Percentiles rank a stretch among this genome's conserved stretches.
Evolutionary conservation across 2,797 vertebrate species (phyloP).

Genomic region (Labroides dimidiatus): DNA sequence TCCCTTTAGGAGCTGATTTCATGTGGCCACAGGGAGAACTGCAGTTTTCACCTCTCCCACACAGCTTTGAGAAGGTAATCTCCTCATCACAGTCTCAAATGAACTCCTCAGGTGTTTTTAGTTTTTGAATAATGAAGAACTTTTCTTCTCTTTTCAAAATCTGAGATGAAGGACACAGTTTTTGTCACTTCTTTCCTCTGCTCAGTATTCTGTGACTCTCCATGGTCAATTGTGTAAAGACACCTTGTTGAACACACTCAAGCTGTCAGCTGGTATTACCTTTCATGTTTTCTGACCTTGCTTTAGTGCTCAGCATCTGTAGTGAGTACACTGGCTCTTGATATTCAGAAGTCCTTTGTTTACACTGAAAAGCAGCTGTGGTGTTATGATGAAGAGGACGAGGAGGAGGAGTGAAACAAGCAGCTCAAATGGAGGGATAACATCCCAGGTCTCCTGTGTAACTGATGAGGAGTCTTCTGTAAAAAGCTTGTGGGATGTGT

Average conservation of each 20-base stretch:
- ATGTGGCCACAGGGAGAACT: too few species aligned
- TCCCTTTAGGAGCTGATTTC: too few species aligned
- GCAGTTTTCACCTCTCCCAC: too few species aligned
- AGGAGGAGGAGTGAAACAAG: slow-evolving; percentile 44
- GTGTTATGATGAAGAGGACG: slow-evolving; percentile 18
- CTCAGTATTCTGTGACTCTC: slow-evolving; percentile 5
- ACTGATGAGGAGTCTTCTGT: slow-evolving; percentile 59
- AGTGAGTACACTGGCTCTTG: slow-evolving; percentile 9
- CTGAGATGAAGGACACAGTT: too few species aligned
- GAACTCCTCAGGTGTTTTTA: too few species aligned
- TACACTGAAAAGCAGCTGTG: slow-evolving; percentile 17
- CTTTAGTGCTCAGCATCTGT: slow-evolving; percentile 28
- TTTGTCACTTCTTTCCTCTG: neutral
- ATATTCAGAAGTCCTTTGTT: slow-evolving; percentile 14
- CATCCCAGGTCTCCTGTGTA: slow-evolving; percentile 48
- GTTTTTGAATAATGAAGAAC: too few species aligned
- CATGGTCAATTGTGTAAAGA: slow-evolving; percentile 8
- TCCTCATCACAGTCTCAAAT: too few species aligned
- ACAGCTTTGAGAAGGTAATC: too few species aligned
- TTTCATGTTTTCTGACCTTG: slow-evolving; percentile 17
- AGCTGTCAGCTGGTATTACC: slow-evolving; percentile 20
- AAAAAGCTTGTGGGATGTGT: slow-evolving; percentile 42
- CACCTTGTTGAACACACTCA: slow-evolving; percentile 37
- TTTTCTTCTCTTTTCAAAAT: too few species aligned
- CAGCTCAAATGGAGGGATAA: slow-evolving; percentile 51